These are phyloP conservation scores for Muschampia plurimacula DNA, from an alignment of 2,888 invertebrate genomes.

Conservation along the genomic window DNA sequence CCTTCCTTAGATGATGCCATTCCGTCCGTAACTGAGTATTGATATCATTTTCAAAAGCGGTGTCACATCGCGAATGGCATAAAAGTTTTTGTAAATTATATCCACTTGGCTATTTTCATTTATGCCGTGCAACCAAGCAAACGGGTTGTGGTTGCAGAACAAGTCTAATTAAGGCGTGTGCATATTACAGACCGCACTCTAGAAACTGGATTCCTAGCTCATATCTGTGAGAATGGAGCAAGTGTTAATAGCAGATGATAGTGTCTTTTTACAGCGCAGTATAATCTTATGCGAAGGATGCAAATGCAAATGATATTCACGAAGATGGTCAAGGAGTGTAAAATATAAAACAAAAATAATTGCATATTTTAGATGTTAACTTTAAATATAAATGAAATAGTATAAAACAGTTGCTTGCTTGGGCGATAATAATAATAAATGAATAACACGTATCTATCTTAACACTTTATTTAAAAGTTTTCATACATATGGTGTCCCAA, in stretches of 20 bases:
- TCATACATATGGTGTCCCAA: background rate
- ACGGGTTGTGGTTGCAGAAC: conserved; percentile 50
- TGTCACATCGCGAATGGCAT: conserved; percentile 7
- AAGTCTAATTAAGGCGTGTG: conserved; percentile 60
- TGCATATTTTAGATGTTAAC: background rate
- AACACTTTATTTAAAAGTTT: background rate
- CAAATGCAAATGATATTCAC: conserved; percentile 2
- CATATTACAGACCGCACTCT: conserved; percentile 53
- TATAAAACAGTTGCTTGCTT: background rate
- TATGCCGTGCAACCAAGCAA: conserved; percentile 42
- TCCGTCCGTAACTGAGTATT: background rate
- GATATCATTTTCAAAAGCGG: conserved; percentile 12
- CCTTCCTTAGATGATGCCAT: too few species aligned
- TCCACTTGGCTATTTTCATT: conserved; percentile 42
- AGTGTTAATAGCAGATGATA: conserved; percentile 15
- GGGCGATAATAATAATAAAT: background rate
- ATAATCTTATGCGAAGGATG: background rate
- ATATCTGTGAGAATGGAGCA: conserved; percentile 32
- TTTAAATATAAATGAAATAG: background rate
- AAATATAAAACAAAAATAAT: background rate
- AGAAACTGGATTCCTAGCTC: conserved; percentile 54
- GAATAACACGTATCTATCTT: background rate
- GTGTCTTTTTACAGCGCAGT: background rate
- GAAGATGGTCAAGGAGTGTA: background rate
- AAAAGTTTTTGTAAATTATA: conserved; percentile 32